These are phyloP conservation scores for Avahi laniger DNA, from an alignment of 2,797 vertebrate species.

Conservation along the genomic window DNA sequence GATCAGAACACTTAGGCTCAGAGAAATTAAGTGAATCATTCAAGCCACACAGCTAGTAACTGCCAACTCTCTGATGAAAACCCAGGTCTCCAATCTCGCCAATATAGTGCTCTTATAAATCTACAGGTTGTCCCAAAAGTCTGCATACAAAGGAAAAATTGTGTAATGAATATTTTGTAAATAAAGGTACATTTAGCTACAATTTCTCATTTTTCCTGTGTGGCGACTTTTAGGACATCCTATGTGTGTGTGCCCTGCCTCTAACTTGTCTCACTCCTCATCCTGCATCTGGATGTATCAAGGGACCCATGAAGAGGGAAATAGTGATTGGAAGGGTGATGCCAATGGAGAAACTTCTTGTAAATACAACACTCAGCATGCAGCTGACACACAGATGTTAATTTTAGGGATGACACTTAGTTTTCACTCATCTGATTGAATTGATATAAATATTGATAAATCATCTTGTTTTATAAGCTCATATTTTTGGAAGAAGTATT, in stretches of 20 bases:
- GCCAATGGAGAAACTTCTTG: background rate
- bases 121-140: no score
- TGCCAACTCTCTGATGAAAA: background rate
- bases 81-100: background rate
- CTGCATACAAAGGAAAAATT: no score
- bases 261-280: background rate
- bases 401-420: background rate
- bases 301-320: background rate
- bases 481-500: background rate
- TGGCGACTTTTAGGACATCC: no score
- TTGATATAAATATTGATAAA: background rate
- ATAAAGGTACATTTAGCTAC: no score
- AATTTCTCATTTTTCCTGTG: no score
- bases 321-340: background rate
- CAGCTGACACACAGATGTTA: background rate
- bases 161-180: no score
- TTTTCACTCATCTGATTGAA: background rate
- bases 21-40: background rate
- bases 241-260: background rate
- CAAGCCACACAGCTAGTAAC: background rate
- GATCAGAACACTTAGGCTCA: background rate
- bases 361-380: background rate
- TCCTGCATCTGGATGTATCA: background rate
- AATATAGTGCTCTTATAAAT: background rate
- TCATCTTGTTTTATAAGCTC: background rate